Conservation (phyloP, 2,797 vertebrate genomes). For the Danio choprae region DNA sequence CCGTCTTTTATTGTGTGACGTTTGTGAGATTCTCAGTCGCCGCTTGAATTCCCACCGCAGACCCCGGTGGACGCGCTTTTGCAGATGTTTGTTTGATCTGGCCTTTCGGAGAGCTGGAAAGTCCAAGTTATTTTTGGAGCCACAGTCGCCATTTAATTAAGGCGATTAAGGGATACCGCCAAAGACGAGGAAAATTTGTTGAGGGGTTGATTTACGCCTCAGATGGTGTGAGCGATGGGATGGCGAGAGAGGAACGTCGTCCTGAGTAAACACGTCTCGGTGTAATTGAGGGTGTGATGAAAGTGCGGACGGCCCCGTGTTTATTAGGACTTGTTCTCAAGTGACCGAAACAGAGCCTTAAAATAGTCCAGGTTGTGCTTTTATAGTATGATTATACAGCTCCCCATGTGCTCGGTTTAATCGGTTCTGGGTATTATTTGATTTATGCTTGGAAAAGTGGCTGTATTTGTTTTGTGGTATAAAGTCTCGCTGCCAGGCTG, state of each 20-base stretch:
- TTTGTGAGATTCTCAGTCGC: slow-evolving; percentile 52
- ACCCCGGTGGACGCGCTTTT: slow-evolving; percentile 31
- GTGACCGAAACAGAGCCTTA: slow-evolving; percentile 34
- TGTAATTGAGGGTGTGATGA: slow-evolving; percentile 56
- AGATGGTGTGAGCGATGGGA: slow-evolving; percentile 52
- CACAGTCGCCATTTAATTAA: slow-evolving; percentile 59
- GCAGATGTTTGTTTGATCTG: slow-evolving; percentile 67
- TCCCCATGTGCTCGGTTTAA: slow-evolving; percentile 17
- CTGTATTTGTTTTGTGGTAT: slow-evolving; percentile 36
- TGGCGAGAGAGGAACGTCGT: slow-evolving; percentile 51
- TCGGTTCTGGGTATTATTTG: slow-evolving; percentile 39
- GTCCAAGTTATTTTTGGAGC: slow-evolving; percentile 60
- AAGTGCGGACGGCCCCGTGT: slow-evolving; percentile 48
- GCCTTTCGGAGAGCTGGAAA: slow-evolving; percentile 52
- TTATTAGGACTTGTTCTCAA: slow-evolving; percentile 27
- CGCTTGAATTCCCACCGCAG: slow-evolving; percentile 54
- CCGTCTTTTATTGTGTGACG: slow-evolving; percentile 54
- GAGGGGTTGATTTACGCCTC: slow-evolving; percentile 53
- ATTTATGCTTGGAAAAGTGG: slow-evolving; percentile 27
- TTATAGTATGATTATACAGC: slow-evolving; percentile 30
- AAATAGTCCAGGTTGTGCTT: slow-evolving; percentile 34
- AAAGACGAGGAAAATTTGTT: slow-evolving; percentile 48
- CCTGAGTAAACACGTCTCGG: slow-evolving; percentile 53
- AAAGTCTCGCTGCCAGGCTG: slow-evolving; percentile 20
- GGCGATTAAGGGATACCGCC: slow-evolving; percentile 56